Evolutionary conservation across 2,888 invertebrate genomes (phyloP).

Genomic region (Megastigmus dorsalis): DNA sequence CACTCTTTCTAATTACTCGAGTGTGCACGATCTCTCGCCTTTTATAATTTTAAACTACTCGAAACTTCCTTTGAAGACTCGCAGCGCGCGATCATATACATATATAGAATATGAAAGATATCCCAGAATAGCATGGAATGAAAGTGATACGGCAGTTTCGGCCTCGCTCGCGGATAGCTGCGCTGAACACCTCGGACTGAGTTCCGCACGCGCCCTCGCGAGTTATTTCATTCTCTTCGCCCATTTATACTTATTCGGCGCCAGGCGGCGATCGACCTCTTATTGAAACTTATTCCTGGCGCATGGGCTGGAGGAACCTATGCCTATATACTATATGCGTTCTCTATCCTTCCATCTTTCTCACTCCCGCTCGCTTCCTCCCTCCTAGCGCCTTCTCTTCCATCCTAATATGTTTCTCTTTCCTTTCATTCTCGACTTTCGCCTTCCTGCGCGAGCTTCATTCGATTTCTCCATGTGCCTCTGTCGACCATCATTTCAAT

Average conservation of each 20-base stretch:
- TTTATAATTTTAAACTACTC: slow-evolving; percentile 36
- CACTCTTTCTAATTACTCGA: neutral
- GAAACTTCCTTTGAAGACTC: slow-evolving; percentile 12
- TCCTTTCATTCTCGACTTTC: neutral
- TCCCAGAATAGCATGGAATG: slow-evolving; percentile 23
- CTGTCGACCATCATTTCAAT: slow-evolving; percentile 35
- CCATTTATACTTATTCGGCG: slow-evolving; percentile 45
- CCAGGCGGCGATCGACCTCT: slow-evolving; percentile 23
- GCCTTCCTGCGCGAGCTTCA: neutral
- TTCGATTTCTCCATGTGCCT: slow-evolving; percentile 34
- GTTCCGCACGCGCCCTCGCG: too few species aligned
- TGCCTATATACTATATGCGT: too few species aligned
- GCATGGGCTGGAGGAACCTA: too few species aligned
- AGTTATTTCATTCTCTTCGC: slow-evolving; percentile 44
- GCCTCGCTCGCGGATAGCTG: neutral
- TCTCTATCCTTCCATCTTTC: neutral
- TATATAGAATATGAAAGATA: slow-evolving; percentile 28
- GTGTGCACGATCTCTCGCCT: neutral
- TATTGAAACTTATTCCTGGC: slow-evolving; percentile 48
- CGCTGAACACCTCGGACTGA: neutral
- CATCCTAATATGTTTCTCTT: neutral
- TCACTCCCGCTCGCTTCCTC: neutral
- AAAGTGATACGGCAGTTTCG: slow-evolving; percentile 32
- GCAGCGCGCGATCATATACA: neutral
- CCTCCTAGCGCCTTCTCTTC: neutral